phyloP scores from a whole-genome alignment of 2,888 invertebrate genomes.

The Zygaena filipendulae region DNA sequence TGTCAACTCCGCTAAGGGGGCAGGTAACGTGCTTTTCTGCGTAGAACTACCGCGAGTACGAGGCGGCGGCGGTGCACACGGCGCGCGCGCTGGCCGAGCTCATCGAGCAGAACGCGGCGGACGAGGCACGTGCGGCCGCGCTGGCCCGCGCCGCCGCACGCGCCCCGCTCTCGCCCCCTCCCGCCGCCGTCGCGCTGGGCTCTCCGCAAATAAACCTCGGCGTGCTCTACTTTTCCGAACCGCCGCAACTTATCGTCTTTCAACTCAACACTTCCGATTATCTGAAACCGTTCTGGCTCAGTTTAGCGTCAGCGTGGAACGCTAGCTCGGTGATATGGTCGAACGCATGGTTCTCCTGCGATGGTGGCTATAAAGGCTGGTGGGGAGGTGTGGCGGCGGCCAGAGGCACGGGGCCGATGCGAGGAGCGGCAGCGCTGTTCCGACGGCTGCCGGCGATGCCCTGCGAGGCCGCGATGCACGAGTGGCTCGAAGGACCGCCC shows the following conservation, averaged over 20 bases:
- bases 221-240: slow-evolving; percentile 51
- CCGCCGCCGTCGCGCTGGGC: slow-evolving; percentile 56
- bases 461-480: slow-evolving; percentile 75
- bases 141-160: slow-evolving; percentile 54
- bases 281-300: slow-evolving; percentile 66
- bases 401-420: slow-evolving; percentile 38
- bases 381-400: slow-evolving; percentile 61
- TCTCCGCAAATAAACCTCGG: slow-evolving; percentile 61
- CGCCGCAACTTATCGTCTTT: slow-evolving; percentile 45
- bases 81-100: slow-evolving; percentile 56
- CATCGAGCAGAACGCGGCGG: slow-evolving; percentile 48
- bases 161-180: slow-evolving; percentile 43
- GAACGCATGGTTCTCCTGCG: slow-evolving; percentile 58
- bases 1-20: too few relatives aligned
- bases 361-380: slow-evolving; percentile 39
- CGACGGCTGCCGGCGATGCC: slow-evolving; percentile 74
- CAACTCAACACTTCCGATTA: slow-evolving; percentile 60
- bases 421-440: slow-evolving; percentile 72
- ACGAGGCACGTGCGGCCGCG: slow-evolving; percentile 45
- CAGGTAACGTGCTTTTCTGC: too few relatives aligned
- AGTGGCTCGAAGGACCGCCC: slow-evolving; percentile 72
- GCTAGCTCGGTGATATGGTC: slow-evolving; percentile 54
- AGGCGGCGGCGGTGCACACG: slow-evolving; percentile 49
- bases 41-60: slow-evolving; percentile 54
- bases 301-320: slow-evolving; percentile 61